Evolutionary conservation across 2,797 vertebrate genomes (phyloP), one percentile per base, ranked within the genome.

Genomic region (Eulemur mongoz): DNA sequence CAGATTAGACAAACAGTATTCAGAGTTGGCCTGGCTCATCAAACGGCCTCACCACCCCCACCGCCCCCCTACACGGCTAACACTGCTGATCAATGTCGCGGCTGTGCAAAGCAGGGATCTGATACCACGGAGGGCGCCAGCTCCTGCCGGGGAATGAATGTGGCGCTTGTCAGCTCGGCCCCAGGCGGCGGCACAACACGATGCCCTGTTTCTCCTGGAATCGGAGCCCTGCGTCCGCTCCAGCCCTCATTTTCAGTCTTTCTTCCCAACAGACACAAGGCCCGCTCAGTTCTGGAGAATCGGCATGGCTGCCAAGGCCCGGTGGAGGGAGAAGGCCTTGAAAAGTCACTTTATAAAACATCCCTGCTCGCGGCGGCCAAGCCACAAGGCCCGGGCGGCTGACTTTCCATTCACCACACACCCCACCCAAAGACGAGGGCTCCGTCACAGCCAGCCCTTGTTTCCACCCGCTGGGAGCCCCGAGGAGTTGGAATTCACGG

Each of bases 401-500:
- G 94, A 94, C 83, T 97, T 93, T 96, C 96, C 96, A 79, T 54
- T 79, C 11, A 5, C 59, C 32, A 12, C 50, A 12, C 18, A 5
- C 92, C 94, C 95, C 80, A 25, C 95, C 92, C 76, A 25, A 25
- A 45, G 59, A 20, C 0, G 0, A 5, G 78, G 93, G 80, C 65
- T 73, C 61, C 13, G 73, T n/a, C 94, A 97, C 97, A 35, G 54
- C 96, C 88, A 57, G 83, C 27, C 94, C 98, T 97, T 98, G 98
- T 98, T 97, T 92, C 81, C 65, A 65, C 93, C 76, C 40, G 6
- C 95, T 96, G 97, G 92, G 97, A 98, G 97, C 92, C 91, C 88
- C 52, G 59, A 96, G 81, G 92, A 2, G 97, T 90, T 40, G 54
- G 96, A 79, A 69, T 97, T 98, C 38, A 0, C 92, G 25, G 86